Percentiles rank a stretch among this genome's conserved stretches.
Evolutionary conservation across 2,113 vertebrate genomes (phyloP).

Genomic region (Psephotus haematonotus): DNA sequence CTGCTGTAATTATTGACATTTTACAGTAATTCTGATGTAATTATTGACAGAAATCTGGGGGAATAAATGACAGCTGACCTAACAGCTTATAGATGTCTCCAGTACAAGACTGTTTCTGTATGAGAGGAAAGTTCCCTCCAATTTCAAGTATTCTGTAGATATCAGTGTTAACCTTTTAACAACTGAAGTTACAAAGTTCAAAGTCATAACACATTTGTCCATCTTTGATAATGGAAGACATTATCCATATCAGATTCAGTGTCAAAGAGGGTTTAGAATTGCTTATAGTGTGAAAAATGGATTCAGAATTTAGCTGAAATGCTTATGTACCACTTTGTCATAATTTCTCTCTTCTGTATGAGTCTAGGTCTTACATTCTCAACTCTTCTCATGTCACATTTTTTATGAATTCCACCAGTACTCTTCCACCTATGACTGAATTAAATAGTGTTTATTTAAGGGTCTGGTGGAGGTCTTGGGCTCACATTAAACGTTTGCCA

Average conservation of each 20-base stretch:
- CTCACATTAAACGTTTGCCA: neutral
- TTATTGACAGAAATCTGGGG: neutral
- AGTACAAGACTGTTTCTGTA: neutral
- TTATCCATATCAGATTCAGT: neutral
- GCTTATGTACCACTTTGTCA: neutral
- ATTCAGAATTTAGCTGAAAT: neutral
- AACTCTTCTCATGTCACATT: neutral
- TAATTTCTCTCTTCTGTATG: neutral
- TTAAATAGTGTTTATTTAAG: neutral
- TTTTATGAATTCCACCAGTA: neutral
- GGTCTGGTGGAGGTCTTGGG: neutral
- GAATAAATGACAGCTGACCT: neutral
- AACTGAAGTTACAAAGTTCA: neutral
- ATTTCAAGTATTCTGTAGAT: neutral
- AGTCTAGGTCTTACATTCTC: neutral
- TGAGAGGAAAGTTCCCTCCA: neutral
- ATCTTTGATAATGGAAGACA: neutral
- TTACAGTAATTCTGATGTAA: neutral
- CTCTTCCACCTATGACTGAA: neutral
- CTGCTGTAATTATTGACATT: neutral
- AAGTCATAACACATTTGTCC: neutral
- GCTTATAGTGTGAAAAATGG: neutral
- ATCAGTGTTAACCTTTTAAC: neutral
- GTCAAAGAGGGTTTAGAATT: neutral
- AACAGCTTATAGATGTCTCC: neutral